A percentile compares a stretch with the other conserved stretches of the same genome.
Evolutionary conservation across 2,797 vertebrate species (phyloP).

Genomic region (Heterohyrax brucei): DNA sequence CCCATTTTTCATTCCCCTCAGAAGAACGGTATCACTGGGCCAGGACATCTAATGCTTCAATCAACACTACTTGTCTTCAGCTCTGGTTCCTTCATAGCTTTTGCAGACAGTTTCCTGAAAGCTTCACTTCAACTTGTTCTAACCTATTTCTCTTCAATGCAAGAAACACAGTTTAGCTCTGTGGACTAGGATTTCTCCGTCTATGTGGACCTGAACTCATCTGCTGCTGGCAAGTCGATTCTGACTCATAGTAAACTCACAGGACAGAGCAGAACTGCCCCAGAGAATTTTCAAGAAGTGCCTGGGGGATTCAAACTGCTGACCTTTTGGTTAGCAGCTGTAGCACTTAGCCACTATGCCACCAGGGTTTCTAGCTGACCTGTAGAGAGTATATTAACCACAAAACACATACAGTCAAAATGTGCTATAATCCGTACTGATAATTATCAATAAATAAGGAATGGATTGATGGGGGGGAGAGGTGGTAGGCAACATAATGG

Average conservation of each 20-base stretch:
- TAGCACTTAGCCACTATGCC: no score
- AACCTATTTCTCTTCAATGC: neutral
- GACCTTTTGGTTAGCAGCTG: no score
- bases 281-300: no score
- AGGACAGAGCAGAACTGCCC: no score
- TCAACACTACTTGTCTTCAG: neutral
- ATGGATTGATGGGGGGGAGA: no score
- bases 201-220: neutral
- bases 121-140: neutral
- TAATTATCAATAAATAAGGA: neutral
- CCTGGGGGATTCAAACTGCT: no score
- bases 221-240: no score
- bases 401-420: neutral
- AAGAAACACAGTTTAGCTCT: neutral
- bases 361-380: no score
- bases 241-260: no score
- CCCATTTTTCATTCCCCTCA: neutral
- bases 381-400: neutral
- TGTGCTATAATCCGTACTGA: neutral
- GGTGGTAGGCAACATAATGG: no score
- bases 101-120: neutral
- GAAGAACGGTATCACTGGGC: neutral
- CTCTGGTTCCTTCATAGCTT: no score
- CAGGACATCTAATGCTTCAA: neutral
- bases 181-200: neutral